These are phyloP conservation scores for Apogon talboti DNA, from an alignment of 2,797 vertebrate genomes.

Conservation along the genomic window DNA sequence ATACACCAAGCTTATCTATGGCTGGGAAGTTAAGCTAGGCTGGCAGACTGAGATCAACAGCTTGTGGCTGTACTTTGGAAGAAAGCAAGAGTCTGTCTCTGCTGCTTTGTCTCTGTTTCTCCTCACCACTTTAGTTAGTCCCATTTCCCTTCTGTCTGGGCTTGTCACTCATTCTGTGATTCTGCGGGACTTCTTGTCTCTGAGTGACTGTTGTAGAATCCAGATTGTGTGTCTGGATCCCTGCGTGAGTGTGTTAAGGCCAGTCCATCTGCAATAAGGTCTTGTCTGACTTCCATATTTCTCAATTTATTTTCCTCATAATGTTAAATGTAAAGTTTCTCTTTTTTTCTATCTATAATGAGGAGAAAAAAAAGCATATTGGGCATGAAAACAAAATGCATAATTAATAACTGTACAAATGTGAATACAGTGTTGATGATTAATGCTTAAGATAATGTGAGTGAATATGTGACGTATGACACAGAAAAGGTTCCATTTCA, in stretches of 20 bases:
- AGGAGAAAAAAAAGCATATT: background rate
- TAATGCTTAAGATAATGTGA: background rate
- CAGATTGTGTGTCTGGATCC: slow-evolving; percentile 52
- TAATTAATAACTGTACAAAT: background rate
- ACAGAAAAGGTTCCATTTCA: slow-evolving; percentile 11
- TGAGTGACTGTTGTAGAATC: slow-evolving; percentile 43
- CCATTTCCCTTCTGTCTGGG: slow-evolving; percentile 57
- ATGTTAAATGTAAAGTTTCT: background rate
- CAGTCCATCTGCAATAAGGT: slow-evolving; percentile 14
- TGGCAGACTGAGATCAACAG: slow-evolving; percentile 80
- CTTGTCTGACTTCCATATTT: slow-evolving; percentile 9
- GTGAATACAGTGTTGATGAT: background rate
- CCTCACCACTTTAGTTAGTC: slow-evolving; percentile 59
- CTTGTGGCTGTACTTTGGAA: slow-evolving; percentile 78
- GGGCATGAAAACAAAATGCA: background rate
- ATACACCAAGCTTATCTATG: slow-evolving; percentile 61
- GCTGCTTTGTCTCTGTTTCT: slow-evolving; percentile 63
- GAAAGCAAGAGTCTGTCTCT: slow-evolving; percentile 64
- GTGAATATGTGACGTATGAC: background rate
- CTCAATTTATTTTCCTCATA: background rate
- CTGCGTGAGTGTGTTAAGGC: slow-evolving; percentile 26
- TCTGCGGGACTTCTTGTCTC: slow-evolving; percentile 45
- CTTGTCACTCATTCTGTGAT: slow-evolving; percentile 62
- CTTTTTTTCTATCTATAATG: background rate
- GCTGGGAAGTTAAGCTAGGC: slow-evolving; percentile 70